A percentile compares a stretch with the other conserved stretches of the same genome.
Evolutionary conservation across 1,140 invertebrate species (phyloP).

Genomic region (Batillaria attramentaria): DNA sequence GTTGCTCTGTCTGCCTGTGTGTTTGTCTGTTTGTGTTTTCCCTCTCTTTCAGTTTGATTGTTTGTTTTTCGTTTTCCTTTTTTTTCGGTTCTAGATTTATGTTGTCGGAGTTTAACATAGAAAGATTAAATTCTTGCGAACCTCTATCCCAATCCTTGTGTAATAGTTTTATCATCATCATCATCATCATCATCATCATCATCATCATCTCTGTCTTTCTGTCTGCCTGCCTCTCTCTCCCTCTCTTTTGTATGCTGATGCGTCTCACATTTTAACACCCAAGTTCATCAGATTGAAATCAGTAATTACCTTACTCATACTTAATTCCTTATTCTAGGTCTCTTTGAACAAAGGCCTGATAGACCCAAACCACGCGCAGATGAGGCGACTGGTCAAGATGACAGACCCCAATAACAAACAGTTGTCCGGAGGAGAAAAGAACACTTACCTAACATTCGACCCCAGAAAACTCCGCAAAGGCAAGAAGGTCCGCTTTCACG

Average conservation of each 20-base stretch:
- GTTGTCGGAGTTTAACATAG: too few species aligned
- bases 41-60: too few species aligned
- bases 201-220: not conserved
- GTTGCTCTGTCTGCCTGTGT: not conserved
- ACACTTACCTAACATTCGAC: not conserved
- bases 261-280: too few species aligned
- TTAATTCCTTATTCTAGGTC: not conserved
- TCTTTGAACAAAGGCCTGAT: slow-evolving; percentile 9
- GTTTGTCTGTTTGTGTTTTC: not conserved
- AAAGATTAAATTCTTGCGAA: too few species aligned
- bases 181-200: too few species aligned
- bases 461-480: not conserved
- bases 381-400: not conserved
- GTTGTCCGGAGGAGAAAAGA: not conserved
- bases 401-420: too few species aligned
- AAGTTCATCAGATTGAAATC: too few species aligned
- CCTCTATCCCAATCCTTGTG: too few species aligned
- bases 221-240: not conserved
- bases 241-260: not conserved
- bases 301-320: too few species aligned
- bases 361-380: slow-evolving; percentile 7
- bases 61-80: too few species aligned
- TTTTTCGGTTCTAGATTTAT: too few species aligned
- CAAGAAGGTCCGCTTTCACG: not conserved
- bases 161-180: too few species aligned